These are phyloP conservation scores for Oreotrochilus melanogaster DNA, from an alignment of 2,113 vertebrate species.

Conservation along the genomic window DNA sequence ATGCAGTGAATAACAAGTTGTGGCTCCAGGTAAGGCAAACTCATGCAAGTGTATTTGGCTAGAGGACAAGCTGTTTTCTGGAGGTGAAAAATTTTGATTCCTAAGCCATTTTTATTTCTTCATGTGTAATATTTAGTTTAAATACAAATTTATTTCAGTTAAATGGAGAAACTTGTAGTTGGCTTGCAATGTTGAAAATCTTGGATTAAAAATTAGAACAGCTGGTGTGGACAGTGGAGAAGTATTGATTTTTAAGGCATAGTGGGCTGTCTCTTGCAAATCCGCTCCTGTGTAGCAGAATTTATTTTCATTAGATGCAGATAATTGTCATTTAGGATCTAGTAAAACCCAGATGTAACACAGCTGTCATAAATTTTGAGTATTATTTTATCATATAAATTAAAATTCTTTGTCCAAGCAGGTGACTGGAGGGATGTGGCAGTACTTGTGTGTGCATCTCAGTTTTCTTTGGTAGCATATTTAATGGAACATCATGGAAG, in stretches of 20 bases:
- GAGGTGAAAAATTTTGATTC: conserved; percentile 4
- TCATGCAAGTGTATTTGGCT: not conserved
- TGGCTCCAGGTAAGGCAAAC: conserved; percentile 93
- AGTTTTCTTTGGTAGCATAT: not conserved
- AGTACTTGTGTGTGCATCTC: not conserved
- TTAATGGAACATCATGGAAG: not conserved
- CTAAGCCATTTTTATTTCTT: not conserved
- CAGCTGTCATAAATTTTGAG: not conserved
- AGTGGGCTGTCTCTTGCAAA: not conserved
- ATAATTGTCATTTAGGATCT: not conserved
- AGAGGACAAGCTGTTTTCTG: not conserved
- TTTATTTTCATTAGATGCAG: not conserved
- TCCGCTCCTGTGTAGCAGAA: not conserved
- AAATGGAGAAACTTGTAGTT: not conserved
- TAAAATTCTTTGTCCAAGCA: not conserved
- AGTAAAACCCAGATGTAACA: not conserved
- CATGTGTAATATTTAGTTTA: not conserved
- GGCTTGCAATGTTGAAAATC: not conserved
- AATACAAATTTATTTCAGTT: not conserved
- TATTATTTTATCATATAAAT: not conserved
- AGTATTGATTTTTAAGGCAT: not conserved
- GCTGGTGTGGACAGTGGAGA: not conserved
- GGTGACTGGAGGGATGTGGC: not conserved
- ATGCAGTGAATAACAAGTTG: conserved; percentile 93
- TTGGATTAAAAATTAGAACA: not conserved